Percentiles rank a stretch among this genome's conserved stretches.
These are phyloP conservation scores for Clarias magur DNA, from an alignment of 2,113 vertebrate species.

Conservation along the genomic window DNA sequence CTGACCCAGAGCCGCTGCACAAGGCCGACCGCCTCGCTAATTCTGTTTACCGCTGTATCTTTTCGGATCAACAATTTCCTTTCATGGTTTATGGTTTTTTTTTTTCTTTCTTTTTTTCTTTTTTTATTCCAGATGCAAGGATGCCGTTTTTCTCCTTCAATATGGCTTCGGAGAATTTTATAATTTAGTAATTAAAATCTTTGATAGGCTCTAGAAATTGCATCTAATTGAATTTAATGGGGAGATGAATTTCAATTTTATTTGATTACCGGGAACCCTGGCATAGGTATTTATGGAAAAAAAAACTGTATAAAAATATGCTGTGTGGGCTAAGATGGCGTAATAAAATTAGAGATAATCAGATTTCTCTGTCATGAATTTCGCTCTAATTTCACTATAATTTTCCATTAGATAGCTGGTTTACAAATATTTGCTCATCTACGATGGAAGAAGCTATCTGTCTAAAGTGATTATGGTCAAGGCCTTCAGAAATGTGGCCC, in stretches of 20 bases:
- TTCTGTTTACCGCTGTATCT: conserved; percentile 80
- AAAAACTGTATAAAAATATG: conserved; percentile 98
- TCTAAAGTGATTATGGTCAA: conserved; percentile 98
- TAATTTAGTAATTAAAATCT: conserved; percentile 99
- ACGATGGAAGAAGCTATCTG: conserved; percentile 98
- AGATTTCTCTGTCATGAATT: conserved; percentile 99
- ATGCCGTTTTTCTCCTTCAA: conserved; percentile 95
- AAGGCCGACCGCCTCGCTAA: conserved; percentile 74
- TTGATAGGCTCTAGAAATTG: conserved; percentile 99
- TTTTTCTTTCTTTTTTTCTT: conserved; percentile 8
- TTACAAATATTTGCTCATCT: conserved; percentile 99
- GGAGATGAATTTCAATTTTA: conserved; percentile 99
- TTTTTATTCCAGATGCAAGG: conserved; percentile 76
- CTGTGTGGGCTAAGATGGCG: conserved; percentile 99
- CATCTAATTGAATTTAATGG: conserved; percentile 99
- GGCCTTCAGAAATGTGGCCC: conserved; percentile 82
- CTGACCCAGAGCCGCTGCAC: conserved; percentile 72
- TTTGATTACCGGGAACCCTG: conserved; percentile 99
- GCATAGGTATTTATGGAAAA: conserved; percentile 99
- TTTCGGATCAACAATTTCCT: conserved; percentile 83
- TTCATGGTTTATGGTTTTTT: conserved; percentile 76
- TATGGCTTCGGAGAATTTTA: conserved; percentile 99
- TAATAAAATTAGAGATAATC: conserved; percentile 99
- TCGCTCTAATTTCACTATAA: conserved; percentile 99
- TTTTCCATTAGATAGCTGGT: conserved; percentile 99